phyloP scores from a whole-genome alignment of 30 jellyfish, hydroid and myxozoan species.

The Hydractinia echinata region DNA sequence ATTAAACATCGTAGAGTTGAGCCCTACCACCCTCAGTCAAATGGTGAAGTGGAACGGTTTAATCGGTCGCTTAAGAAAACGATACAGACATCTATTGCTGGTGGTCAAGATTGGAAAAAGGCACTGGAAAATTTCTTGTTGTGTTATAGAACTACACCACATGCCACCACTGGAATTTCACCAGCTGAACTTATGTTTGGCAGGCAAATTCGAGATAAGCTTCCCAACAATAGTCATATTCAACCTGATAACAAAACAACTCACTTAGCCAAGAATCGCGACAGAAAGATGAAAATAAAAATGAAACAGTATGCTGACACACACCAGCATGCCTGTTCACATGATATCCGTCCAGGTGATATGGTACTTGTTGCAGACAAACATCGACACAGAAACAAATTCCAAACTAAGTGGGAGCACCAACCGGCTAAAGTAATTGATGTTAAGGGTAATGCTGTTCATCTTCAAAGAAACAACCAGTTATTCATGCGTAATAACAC shows the following conservation, averaged over 20 bases:
- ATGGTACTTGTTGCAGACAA: neutral
- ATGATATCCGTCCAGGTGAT: neutral
- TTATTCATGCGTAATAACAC: neutral
- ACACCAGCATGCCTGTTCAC: neutral
- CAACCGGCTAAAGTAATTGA: neutral
- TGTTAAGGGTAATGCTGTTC: neutral
- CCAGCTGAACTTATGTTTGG: constrained; percentile 33
- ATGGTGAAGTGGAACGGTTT: constrained; percentile 37
- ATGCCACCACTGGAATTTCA: constrained; percentile 21
- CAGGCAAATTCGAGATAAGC: neutral
- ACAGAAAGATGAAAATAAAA: neutral
- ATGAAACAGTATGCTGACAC: constrained; percentile 12
- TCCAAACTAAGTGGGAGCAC: neutral
- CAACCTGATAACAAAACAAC: neutral
- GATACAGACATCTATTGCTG: constrained; percentile 45
- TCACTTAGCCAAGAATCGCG: neutral
- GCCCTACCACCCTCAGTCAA: constrained; percentile 11
- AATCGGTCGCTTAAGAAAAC: constrained; percentile 47
- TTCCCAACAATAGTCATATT: neutral
- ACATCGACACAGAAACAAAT: neutral
- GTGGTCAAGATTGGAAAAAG: constrained; percentile 26
- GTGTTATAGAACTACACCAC: constrained; percentile 27
- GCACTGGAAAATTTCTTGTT: constrained; percentile 22
- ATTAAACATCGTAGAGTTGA: neutral
- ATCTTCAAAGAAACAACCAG: neutral